phyloP scores from a whole-genome alignment of 2,888 invertebrate genomes.

The Hirtodrosophila confusa region DNA sequence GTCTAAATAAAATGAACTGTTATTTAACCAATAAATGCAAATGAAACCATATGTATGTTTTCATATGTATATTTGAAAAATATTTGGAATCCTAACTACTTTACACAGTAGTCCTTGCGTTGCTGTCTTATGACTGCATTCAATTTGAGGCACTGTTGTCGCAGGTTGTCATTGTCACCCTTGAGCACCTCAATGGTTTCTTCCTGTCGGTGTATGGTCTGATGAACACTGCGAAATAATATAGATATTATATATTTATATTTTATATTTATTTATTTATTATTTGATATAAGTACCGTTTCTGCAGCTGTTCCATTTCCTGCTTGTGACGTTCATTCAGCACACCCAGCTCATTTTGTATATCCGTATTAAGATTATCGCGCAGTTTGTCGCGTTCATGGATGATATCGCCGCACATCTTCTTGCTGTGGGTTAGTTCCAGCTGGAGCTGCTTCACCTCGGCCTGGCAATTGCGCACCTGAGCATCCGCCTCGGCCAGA shows the following conservation, averaged over 20 bases:
- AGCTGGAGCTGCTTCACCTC: constrained; percentile 88
- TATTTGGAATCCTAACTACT: constrained; percentile 57
- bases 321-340: constrained; percentile 89
- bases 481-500: constrained; percentile 88
- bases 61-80: constrained; percentile 4
- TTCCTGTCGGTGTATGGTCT: constrained; percentile 92
- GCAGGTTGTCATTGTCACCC: constrained; percentile 88
- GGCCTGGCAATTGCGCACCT: constrained; percentile 86
- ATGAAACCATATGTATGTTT: neutral
- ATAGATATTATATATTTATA: neutral
- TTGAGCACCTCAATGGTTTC: constrained; percentile 89
- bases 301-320: constrained; percentile 91
- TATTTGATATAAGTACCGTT: constrained; percentile 86
- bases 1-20: no score
- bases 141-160: constrained; percentile 90
- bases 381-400: constrained; percentile 86
- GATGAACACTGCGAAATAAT: constrained; percentile 88
- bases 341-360: constrained; percentile 87
- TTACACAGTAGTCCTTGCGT: constrained; percentile 87
- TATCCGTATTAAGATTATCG: constrained; percentile 87
- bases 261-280: no score
- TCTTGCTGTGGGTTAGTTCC: constrained; percentile 87
- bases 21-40: no score
- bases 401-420: constrained; percentile 86
- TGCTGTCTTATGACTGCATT: constrained; percentile 91